Evolutionary conservation across 2,113 vertebrate genomes (phyloP), one percentile per base, ranked within the genome.

Genomic region (Eublepharis macularius): DNA sequence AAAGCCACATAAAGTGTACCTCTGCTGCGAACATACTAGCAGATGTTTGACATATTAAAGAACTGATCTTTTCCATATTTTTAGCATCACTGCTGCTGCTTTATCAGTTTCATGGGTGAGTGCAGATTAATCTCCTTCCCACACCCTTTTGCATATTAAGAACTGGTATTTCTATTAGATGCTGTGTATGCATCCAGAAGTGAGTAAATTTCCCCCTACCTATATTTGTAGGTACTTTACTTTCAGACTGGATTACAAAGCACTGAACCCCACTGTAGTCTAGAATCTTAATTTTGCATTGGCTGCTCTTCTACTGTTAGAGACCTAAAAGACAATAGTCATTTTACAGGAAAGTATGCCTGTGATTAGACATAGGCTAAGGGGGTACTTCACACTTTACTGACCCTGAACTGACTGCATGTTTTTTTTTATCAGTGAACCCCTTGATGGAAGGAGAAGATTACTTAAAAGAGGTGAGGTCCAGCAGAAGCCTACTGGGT

Each of bases 1-100:
- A 68, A 0, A 3, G 6, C 29, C 57, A 45, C 36, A 26, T 81
- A 47, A 92, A 87, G 8, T 29, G 0, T n/a, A 57, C 70, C 29
- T 86, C 70, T 86, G 24, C 14, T 70, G 13, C 34, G 80, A 74
- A 13, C 43, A 63, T 79, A 91, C 63, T 2, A 88, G 7, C 34
- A 85, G 43, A 1, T 26, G 3, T 45, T 74, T 83, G 68, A 85
- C 85, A 92, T 47, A 0, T 24, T 82, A 32, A 75, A 34, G 8
- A 13, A 84, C 83, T 87, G 47, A 63, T 0, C 81, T 81, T n/a
- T 74, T 69, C 84, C 17, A 4, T 66, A 89, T 73, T 81, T 45
- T 6, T 34, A 26, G 11, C 80, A 10, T 49, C 51, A 66, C 43
- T 51, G 26, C 76, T 47, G 12, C 72, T 10, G 14, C 47, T 19